Conservation (phyloP, 1,140 invertebrate species). For the Diplogasteroides magnus region DNA sequence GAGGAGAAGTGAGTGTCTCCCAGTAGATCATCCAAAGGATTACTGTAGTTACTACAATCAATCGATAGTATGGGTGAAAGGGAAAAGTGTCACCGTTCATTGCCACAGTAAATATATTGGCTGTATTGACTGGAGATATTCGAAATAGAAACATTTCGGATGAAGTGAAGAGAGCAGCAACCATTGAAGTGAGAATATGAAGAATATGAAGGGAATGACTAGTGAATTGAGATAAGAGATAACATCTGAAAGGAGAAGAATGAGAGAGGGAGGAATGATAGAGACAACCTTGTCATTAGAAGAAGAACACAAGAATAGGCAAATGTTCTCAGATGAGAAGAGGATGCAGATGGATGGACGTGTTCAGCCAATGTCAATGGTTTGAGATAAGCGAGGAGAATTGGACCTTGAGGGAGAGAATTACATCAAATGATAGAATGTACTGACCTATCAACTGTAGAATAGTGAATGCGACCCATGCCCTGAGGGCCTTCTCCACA, state of each 20-base stretch:
- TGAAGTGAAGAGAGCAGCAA: no score
- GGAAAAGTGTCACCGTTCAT: not conserved
- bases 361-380: not conserved
- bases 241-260: not conserved
- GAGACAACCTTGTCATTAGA: not conserved
- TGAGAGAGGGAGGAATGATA: not conserved
- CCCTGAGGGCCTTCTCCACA: no score
- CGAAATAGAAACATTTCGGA: not conserved
- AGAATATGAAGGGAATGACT: not conserved
- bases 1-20: no score
- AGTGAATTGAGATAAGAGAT: not conserved
- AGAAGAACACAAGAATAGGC: not conserved
- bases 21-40: not conserved
- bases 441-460: no score
- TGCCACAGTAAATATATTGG: not conserved
- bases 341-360: not conserved
- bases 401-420: not conserved
- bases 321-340: not conserved
- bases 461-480: no score
- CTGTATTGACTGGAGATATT: not conserved
- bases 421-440: no score
- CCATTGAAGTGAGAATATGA: not conserved
- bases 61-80: not conserved
- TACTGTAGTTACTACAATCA: not conserved
- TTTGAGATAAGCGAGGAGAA: not conserved